phyloP scores from a whole-genome alignment of 2,113 vertebrate genomes.

The Ammodytes marinus region DNA sequence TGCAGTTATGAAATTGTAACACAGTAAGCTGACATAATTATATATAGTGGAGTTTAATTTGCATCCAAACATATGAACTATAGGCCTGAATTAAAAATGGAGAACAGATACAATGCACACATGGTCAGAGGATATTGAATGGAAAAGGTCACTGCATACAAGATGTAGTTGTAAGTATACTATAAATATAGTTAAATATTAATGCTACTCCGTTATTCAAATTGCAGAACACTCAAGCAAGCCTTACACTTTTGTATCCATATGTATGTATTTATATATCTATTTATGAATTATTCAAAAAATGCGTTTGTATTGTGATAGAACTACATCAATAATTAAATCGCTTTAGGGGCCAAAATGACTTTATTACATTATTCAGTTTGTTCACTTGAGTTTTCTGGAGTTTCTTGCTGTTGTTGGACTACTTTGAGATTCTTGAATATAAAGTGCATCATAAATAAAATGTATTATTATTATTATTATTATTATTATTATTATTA shows the following conservation, averaged over 20 bases:
- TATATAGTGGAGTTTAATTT: slow-evolving; percentile 11
- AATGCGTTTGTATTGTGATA: slow-evolving; percentile 37
- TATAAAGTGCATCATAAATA: too few species aligned
- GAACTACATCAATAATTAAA: slow-evolving; percentile 62
- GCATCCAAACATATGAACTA: neutral
- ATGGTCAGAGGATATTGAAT: too few species aligned
- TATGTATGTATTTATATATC: neutral
- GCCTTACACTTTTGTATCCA: neutral
- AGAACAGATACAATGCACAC: neutral
- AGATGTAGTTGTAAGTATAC: neutral
- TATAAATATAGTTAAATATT: neutral
- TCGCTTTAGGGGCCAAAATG: slow-evolving; percentile 33
- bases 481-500: too few species aligned
- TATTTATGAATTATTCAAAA: slow-evolving; percentile 51
- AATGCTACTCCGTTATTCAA: slow-evolving; percentile 1
- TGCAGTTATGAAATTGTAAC: neutral
- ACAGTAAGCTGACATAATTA: neutral
- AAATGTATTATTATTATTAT: too few species aligned
- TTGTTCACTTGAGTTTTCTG: slow-evolving; percentile 39
- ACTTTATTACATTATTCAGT: slow-evolving; percentile 42
- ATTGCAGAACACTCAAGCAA: neutral
- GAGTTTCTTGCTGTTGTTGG: slow-evolving; percentile 22
- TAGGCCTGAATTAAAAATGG: neutral
- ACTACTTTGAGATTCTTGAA: too few species aligned
- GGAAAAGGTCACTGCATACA: neutral